phyloP scores from a whole-genome alignment of 2,113 vertebrate genomes.

The Xenotilapia flavipinnis region DNA sequence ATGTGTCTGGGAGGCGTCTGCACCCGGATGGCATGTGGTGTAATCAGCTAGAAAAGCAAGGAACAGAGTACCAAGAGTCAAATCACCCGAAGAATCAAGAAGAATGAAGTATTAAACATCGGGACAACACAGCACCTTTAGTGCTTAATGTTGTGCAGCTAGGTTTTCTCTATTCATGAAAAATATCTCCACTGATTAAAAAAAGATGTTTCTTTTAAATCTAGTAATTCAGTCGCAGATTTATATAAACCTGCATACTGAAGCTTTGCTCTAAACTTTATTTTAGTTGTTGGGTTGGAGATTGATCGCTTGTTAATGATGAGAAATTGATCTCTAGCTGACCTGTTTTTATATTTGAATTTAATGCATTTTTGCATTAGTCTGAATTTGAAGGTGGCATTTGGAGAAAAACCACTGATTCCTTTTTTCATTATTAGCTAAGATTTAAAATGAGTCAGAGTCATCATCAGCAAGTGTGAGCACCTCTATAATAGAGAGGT shows the following conservation, averaged over 20 bases:
- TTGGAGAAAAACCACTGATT: not conserved
- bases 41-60: constrained; percentile 44
- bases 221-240: not conserved
- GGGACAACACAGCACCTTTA: not conserved
- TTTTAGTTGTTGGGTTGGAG: not conserved
- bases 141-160: not conserved
- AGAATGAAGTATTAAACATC: not conserved
- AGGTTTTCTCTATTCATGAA: not conserved
- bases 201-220: not conserved
- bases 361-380: not conserved
- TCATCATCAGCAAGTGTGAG: not conserved
- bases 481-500: not conserved
- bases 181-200: not conserved
- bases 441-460: not conserved
- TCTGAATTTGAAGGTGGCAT: not conserved
- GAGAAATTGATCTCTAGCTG: not conserved
- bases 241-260: not conserved
- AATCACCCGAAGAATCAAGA: not conserved
- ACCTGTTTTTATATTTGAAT: not conserved
- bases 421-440: not conserved
- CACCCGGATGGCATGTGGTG: constrained; percentile 62
- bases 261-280: not conserved
- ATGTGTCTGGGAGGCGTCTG: constrained; percentile 70
- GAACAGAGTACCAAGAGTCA: not conserved
- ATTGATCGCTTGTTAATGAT: not conserved